A percentile compares a stretch with the other conserved stretches of the same genome.
These are phyloP conservation scores for Drosophila subpulchrella DNA, from an alignment of 1,140 invertebrate species.

Conservation along the genomic window DNA sequence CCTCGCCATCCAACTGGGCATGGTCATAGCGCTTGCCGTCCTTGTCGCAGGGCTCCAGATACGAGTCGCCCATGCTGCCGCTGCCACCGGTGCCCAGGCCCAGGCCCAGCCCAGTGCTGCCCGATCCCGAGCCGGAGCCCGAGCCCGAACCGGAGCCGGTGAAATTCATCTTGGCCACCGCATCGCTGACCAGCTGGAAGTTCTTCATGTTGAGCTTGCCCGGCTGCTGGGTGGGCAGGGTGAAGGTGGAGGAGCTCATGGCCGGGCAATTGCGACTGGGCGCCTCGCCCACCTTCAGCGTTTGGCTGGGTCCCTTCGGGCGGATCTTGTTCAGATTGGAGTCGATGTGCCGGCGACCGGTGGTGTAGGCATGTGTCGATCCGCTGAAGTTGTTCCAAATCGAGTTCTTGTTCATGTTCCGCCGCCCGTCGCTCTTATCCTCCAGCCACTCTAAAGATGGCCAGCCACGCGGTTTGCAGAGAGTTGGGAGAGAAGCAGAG, in stretches of 20 bases:
- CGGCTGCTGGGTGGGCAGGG: conserved; percentile 88
- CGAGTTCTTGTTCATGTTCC: conserved; percentile 84
- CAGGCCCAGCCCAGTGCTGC: conserved; percentile 35
- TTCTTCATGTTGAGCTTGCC: conserved; percentile 96
- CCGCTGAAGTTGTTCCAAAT: conserved; percentile 88
- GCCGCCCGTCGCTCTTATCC: conserved; percentile 77
- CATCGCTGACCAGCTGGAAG: conserved; percentile 94
- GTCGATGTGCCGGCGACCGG: conserved; percentile 87
- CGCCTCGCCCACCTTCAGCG: conserved; percentile 88
- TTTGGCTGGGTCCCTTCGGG: conserved; percentile 91
- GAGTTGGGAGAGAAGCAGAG: conserved; percentile 6
- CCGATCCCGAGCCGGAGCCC: conserved; percentile 29
- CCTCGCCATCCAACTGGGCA: conserved; percentile 92
- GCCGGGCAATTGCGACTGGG: conserved; percentile 68
- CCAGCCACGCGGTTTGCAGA: conserved; percentile 1
- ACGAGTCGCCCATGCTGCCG: conserved; percentile 83
- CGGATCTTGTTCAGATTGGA: conserved; percentile 86
- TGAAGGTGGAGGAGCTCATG: conserved; percentile 75
- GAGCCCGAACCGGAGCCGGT: conserved; percentile 69
- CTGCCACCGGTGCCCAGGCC: conserved; percentile 49
- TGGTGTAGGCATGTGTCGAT: conserved; percentile 91
- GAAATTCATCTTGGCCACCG: conserved; percentile 90
- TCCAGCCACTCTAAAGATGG: conserved; percentile 77
- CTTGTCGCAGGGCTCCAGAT: conserved; percentile 65
- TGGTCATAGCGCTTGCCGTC: conserved; percentile 84